These are phyloP conservation scores for Anas bernieri DNA, from an alignment of 2,797 vertebrate genomes.

Conservation along the genomic window DNA sequence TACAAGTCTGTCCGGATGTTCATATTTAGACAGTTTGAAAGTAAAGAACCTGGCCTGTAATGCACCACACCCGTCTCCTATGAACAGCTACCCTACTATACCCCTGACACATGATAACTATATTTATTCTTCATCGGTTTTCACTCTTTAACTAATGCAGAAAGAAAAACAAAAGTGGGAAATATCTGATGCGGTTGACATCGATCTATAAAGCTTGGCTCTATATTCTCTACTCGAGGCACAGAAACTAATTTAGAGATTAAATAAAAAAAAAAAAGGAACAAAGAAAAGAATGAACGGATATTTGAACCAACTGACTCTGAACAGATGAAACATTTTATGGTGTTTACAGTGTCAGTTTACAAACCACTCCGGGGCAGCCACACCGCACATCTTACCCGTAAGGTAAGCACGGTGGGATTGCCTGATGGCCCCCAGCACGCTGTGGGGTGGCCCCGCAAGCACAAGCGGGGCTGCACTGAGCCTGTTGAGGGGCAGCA, in stretches of 20 bases:
- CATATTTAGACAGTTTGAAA: conserved; percentile 54
- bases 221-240: neutral
- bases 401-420: neutral
- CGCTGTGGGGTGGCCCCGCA: fast-evolving
- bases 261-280: neutral
- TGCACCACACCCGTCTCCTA: neutral
- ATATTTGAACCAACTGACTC: neutral
- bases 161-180: conserved; percentile 43
- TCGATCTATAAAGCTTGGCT: conserved; percentile 4
- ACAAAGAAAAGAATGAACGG: neutral
- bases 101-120: neutral
- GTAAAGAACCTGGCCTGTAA: conserved; percentile 29
- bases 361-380: conserved; percentile 16
- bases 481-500: neutral
- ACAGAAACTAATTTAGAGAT: neutral
- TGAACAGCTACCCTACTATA: neutral
- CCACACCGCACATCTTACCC: neutral
- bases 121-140: conserved; percentile 45
- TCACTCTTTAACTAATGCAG: conserved; percentile 18
- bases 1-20: conserved; percentile 46
- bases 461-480: fast-evolving
- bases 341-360: conserved; percentile 17
- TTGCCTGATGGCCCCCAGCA: neutral
- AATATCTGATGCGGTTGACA: conserved; percentile 36
- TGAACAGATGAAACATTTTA: conserved; percentile 5